Conservation (phyloP, 2,797 vertebrate genomes). For the Neostethus bicornis region DNA sequence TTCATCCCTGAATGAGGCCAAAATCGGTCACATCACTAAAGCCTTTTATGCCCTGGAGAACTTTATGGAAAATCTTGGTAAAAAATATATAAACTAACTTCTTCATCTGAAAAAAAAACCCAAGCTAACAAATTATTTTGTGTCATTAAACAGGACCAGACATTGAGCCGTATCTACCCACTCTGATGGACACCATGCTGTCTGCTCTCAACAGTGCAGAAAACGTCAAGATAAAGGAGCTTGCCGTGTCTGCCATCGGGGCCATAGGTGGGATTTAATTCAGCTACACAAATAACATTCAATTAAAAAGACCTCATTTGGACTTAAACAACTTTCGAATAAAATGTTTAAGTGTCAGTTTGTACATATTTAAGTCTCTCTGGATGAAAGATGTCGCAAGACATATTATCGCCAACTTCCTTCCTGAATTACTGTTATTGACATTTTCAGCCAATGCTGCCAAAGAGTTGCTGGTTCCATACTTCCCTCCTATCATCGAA, state of each 20-base stretch:
- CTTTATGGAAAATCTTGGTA: conserved; percentile 91
- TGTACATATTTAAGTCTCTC: neutral
- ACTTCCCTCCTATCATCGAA: conserved; percentile 85
- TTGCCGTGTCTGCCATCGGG: conserved; percentile 87
- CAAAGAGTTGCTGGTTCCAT: conserved; percentile 85
- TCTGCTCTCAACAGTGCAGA: conserved; percentile 78
- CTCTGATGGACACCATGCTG: conserved; percentile 89
- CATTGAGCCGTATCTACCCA: conserved; percentile 87
- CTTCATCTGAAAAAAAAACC: neutral
- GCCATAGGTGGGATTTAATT: conserved; percentile 83
- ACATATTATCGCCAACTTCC: neutral
- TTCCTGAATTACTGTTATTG: neutral
- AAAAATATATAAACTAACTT: too few species aligned
- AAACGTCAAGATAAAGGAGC: conserved; percentile 85
- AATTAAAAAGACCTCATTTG: too few species aligned
- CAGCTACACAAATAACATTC: neutral
- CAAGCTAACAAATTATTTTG: neutral
- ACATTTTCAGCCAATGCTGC: conserved; percentile 84
- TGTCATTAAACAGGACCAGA: conserved; percentile 73
- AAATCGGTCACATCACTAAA: conserved; percentile 85
- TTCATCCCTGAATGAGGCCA: conserved; percentile 80
- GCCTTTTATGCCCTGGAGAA: conserved; percentile 93
- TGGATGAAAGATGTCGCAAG: too few species aligned
- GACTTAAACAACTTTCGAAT: too few species aligned
- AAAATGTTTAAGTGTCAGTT: neutral